These are phyloP conservation scores for Corapipo altera DNA, from an alignment of 2,113 vertebrate species.

Conservation along the genomic window DNA sequence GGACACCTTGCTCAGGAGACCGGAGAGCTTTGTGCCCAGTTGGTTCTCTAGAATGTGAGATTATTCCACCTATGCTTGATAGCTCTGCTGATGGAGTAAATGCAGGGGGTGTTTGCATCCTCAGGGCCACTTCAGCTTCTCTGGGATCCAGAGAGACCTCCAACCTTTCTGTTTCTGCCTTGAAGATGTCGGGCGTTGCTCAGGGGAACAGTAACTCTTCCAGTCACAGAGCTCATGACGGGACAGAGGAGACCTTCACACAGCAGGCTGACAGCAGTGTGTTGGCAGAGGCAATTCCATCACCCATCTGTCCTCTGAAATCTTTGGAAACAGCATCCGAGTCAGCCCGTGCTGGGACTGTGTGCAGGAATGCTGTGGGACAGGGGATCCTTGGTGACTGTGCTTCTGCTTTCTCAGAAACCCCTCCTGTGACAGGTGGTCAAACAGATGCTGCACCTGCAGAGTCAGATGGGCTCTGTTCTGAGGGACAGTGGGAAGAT, in stretches of 20 bases:
- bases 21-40: neutral
- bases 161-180: neutral
- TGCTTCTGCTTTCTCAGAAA: neutral
- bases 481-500: conserved; percentile 18
- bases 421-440: neutral
- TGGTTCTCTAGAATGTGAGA: conserved; percentile 17
- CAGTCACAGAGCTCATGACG: neutral
- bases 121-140: neutral
- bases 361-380: neutral
- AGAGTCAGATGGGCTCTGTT: conserved; percentile 21
- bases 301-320: neutral
- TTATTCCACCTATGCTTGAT: neutral
- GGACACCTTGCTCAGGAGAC: neutral
- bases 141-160: neutral
- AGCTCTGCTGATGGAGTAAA: neutral
- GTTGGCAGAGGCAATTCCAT: neutral
- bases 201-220: neutral
- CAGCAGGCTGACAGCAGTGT: neutral
- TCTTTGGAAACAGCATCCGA: neutral
- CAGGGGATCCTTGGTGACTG: neutral
- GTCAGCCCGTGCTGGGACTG: neutral
- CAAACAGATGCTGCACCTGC: conserved; percentile 49
- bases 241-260: neutral
- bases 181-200: neutral
- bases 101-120: neutral